Evolutionary conservation across 1,140 invertebrate species (phyloP).

Genomic region (Battus philenor): DNA sequence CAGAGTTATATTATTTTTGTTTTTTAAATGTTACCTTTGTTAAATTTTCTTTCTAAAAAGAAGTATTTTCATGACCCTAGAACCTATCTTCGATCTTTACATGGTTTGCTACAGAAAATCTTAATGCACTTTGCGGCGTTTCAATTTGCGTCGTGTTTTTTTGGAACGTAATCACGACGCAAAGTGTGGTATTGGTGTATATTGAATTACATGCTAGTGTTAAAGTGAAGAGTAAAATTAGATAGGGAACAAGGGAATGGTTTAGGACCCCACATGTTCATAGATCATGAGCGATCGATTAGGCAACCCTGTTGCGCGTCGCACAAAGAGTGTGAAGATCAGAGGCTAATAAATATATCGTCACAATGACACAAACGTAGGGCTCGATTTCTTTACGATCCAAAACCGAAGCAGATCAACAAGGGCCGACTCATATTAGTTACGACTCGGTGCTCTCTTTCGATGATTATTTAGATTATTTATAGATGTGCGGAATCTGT

Average conservation of each 20-base stretch:
- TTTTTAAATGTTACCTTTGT: too few species aligned
- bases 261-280: constrained; percentile 3
- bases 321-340: neutral
- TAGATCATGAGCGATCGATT: constrained; percentile 5
- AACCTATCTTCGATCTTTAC: too few species aligned
- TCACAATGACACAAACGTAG: constrained; percentile 33
- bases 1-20: too few species aligned
- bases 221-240: neutral
- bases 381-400: constrained; percentile 58
- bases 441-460: constrained; percentile 32
- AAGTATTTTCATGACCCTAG: too few species aligned
- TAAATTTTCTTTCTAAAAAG: too few species aligned
- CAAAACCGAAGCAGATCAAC: constrained; percentile 54
- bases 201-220: too few species aligned
- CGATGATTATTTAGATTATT: constrained; percentile 36
- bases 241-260: neutral
- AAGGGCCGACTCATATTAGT: constrained; percentile 39
- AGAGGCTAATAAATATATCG: constrained; percentile 21
- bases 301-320: constrained; percentile 1
- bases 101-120: too few species aligned
- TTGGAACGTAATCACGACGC: too few species aligned
- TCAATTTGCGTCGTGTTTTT: too few species aligned
- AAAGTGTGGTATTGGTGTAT: too few species aligned
- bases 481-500: constrained; percentile 32
- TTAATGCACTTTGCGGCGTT: too few species aligned